Percentiles rank a stretch among this genome's conserved stretches.
These are phyloP conservation scores for Calonectris borealis DNA, from an alignment of 2,113 vertebrate species.

Conservation along the genomic window DNA sequence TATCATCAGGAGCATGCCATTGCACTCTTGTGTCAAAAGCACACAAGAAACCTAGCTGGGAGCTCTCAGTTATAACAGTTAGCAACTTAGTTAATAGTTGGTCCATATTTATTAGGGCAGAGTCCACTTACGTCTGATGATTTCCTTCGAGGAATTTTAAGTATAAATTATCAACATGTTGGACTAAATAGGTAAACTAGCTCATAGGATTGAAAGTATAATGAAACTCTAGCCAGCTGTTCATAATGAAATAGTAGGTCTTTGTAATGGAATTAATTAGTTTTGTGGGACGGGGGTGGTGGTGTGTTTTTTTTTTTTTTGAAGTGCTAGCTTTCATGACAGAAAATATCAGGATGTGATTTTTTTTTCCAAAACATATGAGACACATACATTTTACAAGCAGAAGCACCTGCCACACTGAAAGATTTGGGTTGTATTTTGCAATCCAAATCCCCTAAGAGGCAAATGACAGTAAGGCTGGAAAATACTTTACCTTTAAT, in stretches of 20 bases:
- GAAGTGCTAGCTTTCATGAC: background rate
- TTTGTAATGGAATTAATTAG: background rate
- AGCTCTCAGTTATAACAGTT: background rate
- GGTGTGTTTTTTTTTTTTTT: background rate
- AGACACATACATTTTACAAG: background rate
- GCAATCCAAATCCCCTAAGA: background rate
- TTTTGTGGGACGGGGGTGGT: rapidly evolving
- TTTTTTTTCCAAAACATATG: background rate
- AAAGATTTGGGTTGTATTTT: slow-evolving; percentile 14
- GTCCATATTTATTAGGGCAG: background rate
- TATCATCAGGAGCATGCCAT: background rate
- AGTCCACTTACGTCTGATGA: background rate
- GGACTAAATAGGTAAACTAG: background rate
- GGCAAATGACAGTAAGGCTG: background rate
- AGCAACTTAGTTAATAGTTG: background rate
- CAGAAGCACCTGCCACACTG: background rate
- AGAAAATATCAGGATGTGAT: background rate
- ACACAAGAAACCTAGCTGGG: background rate
- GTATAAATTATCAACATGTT: background rate
- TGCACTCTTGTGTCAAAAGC: background rate
- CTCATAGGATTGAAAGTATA: background rate
- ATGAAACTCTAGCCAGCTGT: background rate
- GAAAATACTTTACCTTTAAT: slow-evolving; percentile 22
- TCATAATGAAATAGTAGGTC: background rate
- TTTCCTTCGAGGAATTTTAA: background rate